Base-by-base conservation (phyloP, 2,888 invertebrate species). In the Ophion costatus region DNA sequence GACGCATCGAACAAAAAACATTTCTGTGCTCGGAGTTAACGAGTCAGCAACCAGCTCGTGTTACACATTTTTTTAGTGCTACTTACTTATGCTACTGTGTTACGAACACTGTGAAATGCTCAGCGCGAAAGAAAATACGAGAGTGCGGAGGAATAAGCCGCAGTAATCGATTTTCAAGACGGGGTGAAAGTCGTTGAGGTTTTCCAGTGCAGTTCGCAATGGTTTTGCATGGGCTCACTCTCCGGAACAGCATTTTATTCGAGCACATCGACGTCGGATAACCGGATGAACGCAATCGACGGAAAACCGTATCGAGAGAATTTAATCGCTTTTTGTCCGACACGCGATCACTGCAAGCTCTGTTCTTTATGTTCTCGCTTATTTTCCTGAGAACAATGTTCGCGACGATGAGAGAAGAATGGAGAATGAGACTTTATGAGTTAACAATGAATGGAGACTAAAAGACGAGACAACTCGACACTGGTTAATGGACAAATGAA, bases 91-190 rank as follows among this genome's bases (percentile, higher is more conserved):
- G 45, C 42, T 57, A 51, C 61, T 22, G 61, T 7, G 66, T 17
- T 76, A 33, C 51, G 75, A 61, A 42, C 59, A 45, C 33, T 66
- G 63, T 86, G 64, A 77, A 84, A 86, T 17, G 57, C 73, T 51
- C 17, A 51, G 51, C 10, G 67, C 17, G 20, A 61, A 75, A 64
- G 75, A 75, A 83, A 85, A 86, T 74, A 84, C 61, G 9, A 51
- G 51, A 70, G 80, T 24, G 86, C 20, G 70, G 59, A 59, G 59
- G 20, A 17, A 22, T 17, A 81, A 73, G 45, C 59, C 75, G 57
- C 17, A 29, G 78, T 85, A 83, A 85, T 84, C 86, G 84, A 86
- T 86, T 86, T 84, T 64, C 85, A 77, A 82, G 82, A 85, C 76
- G 57, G 45, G 77, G 74, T 69, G 80, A 71, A 85, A 85, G 76